phyloP scores from a whole-genome alignment of 2,888 invertebrate genomes.

The Pecten maximus region DNA sequence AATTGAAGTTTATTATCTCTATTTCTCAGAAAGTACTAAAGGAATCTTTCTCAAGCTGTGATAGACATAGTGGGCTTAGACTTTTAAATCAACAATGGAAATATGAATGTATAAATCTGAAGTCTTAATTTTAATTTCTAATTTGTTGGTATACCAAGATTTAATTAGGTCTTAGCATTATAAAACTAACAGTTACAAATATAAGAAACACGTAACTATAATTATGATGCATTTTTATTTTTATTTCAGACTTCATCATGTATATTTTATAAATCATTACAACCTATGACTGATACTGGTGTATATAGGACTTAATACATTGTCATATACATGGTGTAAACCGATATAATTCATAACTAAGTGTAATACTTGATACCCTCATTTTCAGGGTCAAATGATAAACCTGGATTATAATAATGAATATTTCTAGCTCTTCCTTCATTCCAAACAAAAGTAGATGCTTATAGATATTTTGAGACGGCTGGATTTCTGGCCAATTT shows the following conservation, averaged over 20 bases:
- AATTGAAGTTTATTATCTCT: too few species aligned
- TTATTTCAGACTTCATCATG: slow-evolving; percentile 22
- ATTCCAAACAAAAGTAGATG: neutral
- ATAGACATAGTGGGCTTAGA: too few species aligned
- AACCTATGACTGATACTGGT: neutral
- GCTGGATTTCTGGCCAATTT: neutral
- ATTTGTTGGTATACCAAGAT: too few species aligned
- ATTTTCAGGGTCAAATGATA: neutral
- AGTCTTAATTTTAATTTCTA: too few species aligned
- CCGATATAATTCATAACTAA: neutral
- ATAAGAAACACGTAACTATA: neutral
- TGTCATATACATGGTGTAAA: neutral
- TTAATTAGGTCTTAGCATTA: too few species aligned
- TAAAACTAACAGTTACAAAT: neutral
- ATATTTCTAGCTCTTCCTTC: neutral
- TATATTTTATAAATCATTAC: slow-evolving; percentile 8
- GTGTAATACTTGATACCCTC: neutral
- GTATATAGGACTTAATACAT: neutral
- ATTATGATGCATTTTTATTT: neutral
- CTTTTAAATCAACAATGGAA: too few species aligned
- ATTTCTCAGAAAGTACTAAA: too few species aligned
- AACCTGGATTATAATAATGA: neutral
- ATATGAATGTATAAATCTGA: too few species aligned
- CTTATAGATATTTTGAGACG: neutral
- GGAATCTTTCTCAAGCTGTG: too few species aligned